Conservation (phyloP, 2,113 vertebrate species). For the Dromas ardeola region DNA sequence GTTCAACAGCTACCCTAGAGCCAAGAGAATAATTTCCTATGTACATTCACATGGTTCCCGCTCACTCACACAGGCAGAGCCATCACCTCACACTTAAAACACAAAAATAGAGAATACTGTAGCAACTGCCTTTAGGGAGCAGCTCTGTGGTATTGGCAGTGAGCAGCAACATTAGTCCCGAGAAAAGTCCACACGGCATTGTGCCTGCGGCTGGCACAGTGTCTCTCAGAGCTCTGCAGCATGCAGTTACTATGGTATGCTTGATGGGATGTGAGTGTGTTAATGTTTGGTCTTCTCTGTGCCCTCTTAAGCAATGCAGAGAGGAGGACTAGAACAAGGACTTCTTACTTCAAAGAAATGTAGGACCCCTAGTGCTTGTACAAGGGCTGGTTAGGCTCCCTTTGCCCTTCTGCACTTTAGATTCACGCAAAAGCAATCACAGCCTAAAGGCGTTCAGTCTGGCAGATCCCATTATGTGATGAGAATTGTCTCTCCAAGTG, state of each 20-base stretch:
- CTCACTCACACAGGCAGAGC: not conserved
- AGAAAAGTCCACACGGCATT: not conserved
- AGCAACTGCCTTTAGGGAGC: not conserved
- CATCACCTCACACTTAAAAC: not conserved
- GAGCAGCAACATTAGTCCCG: not conserved
- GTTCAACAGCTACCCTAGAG: not conserved
- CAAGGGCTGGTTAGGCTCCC: not conserved
- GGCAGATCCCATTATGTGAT: not conserved
- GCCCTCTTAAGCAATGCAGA: not conserved
- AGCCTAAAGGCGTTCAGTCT: not conserved
- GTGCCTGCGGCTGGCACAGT: not conserved
- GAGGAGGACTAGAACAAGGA: not conserved
- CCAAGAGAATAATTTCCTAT: not conserved
- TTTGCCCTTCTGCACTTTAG: not conserved
- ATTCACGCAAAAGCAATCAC: not conserved
- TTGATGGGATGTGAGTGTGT: not conserved
- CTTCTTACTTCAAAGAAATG: not conserved
- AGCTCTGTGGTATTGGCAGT: not conserved
- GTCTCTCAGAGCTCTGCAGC: not conserved
- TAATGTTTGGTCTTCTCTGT: not conserved
- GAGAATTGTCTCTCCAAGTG: not conserved
- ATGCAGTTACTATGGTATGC: not conserved
- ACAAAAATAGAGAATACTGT: not conserved
- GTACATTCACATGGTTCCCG: not conserved
- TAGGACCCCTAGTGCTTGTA: not conserved